Evolutionary conservation across 1,140 invertebrate genomes (phyloP).

Genomic region (Bradysia coprophila): DNA sequence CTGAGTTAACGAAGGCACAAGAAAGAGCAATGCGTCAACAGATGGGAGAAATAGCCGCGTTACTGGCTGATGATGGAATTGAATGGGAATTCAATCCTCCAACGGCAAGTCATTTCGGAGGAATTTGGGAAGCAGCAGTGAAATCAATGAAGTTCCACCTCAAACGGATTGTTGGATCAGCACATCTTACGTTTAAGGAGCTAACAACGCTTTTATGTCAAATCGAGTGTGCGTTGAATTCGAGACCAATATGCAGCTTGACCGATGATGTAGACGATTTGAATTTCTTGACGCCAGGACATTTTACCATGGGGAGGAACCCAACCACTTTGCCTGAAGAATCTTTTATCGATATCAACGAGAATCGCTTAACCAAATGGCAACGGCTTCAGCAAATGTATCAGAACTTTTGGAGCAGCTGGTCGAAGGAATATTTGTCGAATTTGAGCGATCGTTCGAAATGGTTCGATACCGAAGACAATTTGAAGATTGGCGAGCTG

Average conservation of each 20-base stretch:
- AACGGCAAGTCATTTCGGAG: constrained; percentile 10
- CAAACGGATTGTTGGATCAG: neutral
- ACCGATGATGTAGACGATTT: constrained; percentile 7
- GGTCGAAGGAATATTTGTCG: constrained; percentile 11
- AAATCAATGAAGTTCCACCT: constrained; percentile 11
- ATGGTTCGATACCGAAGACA: constrained; percentile 6
- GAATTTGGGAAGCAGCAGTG: constrained; percentile 15
- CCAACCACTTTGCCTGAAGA: constrained; percentile 10
- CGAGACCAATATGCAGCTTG: constrained; percentile 5
- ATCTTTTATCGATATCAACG: constrained; percentile 2
- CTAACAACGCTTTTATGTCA: constrained; percentile 8
- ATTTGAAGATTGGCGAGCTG: constrained; percentile 10
- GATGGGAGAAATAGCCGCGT: neutral
- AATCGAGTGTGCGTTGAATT: constrained; percentile 13
- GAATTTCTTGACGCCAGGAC: constrained; percentile 9
- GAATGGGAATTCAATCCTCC: constrained; percentile 5
- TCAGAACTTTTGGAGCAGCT: constrained; percentile 13
- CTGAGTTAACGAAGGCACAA: too few relatives aligned
- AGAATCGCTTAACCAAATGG: constrained; percentile 4
- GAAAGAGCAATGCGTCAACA: too few relatives aligned
- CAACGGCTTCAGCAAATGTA: constrained; percentile 4
- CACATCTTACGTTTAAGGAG: constrained; percentile 10
- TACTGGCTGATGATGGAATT: neutral
- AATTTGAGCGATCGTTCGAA: constrained; percentile 11
- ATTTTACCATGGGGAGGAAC: constrained; percentile 11